Conservation (phyloP, 2,797 vertebrate species). For the Psittacula derbiana region DNA sequence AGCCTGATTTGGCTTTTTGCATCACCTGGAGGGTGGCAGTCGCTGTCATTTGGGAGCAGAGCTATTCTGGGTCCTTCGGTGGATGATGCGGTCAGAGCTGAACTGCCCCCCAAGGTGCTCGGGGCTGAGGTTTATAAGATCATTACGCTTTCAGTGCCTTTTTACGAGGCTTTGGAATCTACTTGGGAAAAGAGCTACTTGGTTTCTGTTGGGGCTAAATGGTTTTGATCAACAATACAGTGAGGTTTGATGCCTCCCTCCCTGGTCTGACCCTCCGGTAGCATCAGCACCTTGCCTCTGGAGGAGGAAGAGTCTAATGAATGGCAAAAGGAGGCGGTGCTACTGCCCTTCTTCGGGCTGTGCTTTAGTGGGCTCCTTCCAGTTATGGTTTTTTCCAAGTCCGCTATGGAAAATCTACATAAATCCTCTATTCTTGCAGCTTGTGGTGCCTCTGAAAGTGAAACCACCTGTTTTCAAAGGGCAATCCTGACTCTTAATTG, state of each 20-base stretch:
- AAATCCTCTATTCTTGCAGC: not conserved
- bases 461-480: constrained; percentile 61
- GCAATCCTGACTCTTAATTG: not conserved
- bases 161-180: not conserved
- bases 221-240: not conserved
- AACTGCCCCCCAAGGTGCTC: not conserved
- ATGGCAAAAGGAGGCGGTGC: not conserved
- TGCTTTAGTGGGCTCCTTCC: not conserved
- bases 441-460: constrained; percentile 14
- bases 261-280: not conserved
- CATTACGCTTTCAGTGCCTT: not conserved
- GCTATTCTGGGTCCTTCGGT: rapidly evolving
- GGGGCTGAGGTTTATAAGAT: not conserved
- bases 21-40: not conserved
- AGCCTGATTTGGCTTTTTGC: not conserved
- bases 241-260: not conserved
- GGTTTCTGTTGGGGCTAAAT: not conserved
- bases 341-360: not conserved
- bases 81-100: not conserved
- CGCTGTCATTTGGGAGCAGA: not conserved
- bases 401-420: constrained; percentile 32
- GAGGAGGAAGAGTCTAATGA: constrained; percentile 29
- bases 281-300: not conserved
- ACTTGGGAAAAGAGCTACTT: not conserved
- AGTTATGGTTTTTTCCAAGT: not conserved